phyloP scores from a whole-genome alignment of 2,797 vertebrate species.

The Hemibagrus guttatus region DNA sequence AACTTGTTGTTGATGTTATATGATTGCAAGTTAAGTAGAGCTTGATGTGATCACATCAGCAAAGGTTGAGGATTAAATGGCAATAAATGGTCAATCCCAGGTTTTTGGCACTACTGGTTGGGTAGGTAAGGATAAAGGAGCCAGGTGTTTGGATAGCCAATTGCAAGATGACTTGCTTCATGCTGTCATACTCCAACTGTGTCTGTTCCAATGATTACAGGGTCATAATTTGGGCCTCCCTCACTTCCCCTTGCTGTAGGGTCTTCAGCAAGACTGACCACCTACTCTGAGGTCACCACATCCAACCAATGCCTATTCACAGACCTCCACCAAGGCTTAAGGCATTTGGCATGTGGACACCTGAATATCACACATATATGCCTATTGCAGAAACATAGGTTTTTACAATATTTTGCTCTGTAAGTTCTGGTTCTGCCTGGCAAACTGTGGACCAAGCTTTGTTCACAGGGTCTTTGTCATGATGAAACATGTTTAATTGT shows the following conservation, averaged over 20 bases:
- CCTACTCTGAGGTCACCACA: background rate
- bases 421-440: too few species aligned
- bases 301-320: background rate
- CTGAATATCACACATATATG: too few species aligned
- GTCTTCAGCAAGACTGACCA: background rate
- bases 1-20: background rate
- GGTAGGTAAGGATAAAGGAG: background rate
- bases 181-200: background rate
- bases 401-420: too few species aligned
- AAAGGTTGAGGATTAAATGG: background rate
- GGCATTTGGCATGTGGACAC: background rate
- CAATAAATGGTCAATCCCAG: background rate
- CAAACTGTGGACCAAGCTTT: too few species aligned
- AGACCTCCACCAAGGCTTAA: background rate
- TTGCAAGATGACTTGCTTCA: background rate
- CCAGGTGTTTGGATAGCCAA: background rate
- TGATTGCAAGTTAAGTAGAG: background rate
- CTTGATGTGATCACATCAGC: background rate
- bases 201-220: background rate
- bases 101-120: background rate
- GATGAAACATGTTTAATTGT: too few species aligned
- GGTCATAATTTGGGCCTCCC: background rate
- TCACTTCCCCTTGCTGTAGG: background rate
- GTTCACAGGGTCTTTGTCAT: too few species aligned
- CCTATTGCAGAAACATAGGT: too few species aligned